Base-by-base conservation (phyloP, 1,140 invertebrate species). In the Drosophila mauritiana region DNA sequence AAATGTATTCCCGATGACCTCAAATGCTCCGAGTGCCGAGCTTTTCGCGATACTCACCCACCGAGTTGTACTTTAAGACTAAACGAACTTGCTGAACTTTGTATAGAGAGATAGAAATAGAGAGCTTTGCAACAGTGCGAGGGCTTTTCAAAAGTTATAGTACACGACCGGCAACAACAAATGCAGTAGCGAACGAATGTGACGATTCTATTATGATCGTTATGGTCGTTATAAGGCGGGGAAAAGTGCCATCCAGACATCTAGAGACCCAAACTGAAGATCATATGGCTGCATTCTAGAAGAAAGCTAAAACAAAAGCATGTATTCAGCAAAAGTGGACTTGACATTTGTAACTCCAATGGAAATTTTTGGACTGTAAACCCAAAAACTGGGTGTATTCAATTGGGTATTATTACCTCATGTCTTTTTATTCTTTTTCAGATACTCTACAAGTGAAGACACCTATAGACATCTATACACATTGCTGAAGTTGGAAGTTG, bases 1-100 rank as follows among this genome's bases (percentile, higher is more conserved):
- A 15, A 15, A 62, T 73, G 37, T 54, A 40, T 37, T 43, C 45
- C 25, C 53, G 81, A 84, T 84, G 81, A 84, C 83, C 81, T 79
- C 73, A 81, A 81, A 74, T 83, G 59, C 73, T 73, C 55, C 20
- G 20, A 63, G 76, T 75, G 58, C 61, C 63, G 76, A 76, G 72
- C 64, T 84, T 63, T 75, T 80, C 62, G 77, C 53, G 73, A 75
- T 75, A 75, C 67, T 84, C 54, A 84, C 74, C 72, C 81, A 80
- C 76, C 67, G 73, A 84, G 73, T 84, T 68, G 62, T 80, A 73
- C 65, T 84, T 61, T 56, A 80, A 77, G 80, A 84, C 80, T 84
- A 76, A 84, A 84, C 67, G 63, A 84, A 83, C 80, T 75, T 82
- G 68, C 72, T 78, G 57, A 73, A 62, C 79, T 75, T 78, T 78